Base-by-base conservation (phyloP, 2,797 vertebrate species). In the Glossophaga mutica region DNA sequence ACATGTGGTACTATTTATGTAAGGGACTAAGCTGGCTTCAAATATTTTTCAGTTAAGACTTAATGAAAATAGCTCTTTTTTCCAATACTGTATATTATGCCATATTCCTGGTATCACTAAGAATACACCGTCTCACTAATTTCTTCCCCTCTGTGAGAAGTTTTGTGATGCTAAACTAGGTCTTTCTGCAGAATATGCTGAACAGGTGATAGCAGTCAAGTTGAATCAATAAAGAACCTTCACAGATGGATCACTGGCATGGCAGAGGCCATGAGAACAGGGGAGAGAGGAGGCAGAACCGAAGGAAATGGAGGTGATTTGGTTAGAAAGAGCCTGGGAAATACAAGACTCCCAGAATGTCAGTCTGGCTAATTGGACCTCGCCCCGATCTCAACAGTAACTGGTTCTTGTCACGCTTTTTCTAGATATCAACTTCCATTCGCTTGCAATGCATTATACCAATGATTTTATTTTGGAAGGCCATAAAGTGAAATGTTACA, bases 291-390 rank as follows among this genome's bases (percentile, higher is more conserved):
- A 73, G 44, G 22, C 32, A 8, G 39, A 44, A 11, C 0, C 11
- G 32, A 18, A n/a, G 42, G 11, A 5, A 24, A 29, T 1, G 9
- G 12, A 79, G 24, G 15, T 4, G 9, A 21, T 44, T 16, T 14
- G 6, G 19, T 73, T 15, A 22, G 16, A 18, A 88, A 62, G 42
- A 68, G 22, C 16, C 42, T 78, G 70, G 57, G 12, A 50, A 73
- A 48, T 4, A 0, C 2, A 8, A 82, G 37, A 16, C 29, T 11
- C n/a, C 44, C 3, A 6, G 52, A 2, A 42, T 0, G 2, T n/a
- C 15, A 0, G 4, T 9, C 0, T 87, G 74, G 78, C 26, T 44
- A 6, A n/a, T 0, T 16, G 9, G 81, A 44, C 3, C 0, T 4
- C 9, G 3, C 18, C 79, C 62, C 6, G 8, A 34, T 59, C 55